Evolutionary conservation across 1,140 invertebrate species (phyloP).

Genomic region (Xylocopa sonorina): DNA sequence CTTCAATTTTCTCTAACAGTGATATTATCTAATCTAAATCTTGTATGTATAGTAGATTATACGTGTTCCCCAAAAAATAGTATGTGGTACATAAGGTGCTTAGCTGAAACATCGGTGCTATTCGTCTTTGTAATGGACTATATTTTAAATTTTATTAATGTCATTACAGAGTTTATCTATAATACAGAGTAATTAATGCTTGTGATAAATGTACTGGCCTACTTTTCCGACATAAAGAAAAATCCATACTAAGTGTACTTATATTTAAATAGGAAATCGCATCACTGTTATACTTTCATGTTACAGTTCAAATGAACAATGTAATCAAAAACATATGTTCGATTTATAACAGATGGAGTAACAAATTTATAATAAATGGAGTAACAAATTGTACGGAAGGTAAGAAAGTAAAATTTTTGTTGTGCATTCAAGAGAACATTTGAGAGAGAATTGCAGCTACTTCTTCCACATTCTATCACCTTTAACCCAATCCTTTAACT

Average conservation of each 20-base stretch:
- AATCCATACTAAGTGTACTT: not conserved
- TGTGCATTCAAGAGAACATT: not conserved
- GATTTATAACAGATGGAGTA: not conserved
- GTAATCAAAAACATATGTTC: not conserved
- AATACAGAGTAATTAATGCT: not conserved
- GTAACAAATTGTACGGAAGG: not conserved
- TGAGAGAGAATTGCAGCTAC: conserved; percentile 19
- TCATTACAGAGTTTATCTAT: not conserved
- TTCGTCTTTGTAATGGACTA: not conserved
- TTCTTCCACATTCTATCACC: conserved; percentile 54
- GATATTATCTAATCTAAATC: conserved; percentile 66
- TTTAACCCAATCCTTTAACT: conserved; percentile 67
- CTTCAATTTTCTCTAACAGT: conserved; percentile 60
- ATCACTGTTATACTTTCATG: not conserved
- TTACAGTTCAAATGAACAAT: not conserved
- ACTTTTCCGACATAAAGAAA: not conserved
- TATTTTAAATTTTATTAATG: not conserved
- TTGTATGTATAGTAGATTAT: conserved; percentile 51
- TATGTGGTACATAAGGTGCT: conserved; percentile 47
- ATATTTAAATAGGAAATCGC: too few relatives aligned
- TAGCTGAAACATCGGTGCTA: not conserved
- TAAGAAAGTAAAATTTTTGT: not conserved
- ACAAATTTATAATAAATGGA: not conserved
- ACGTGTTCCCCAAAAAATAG: conserved; percentile 47
- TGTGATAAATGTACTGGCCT: not conserved